Conservation (phyloP, 2,113 vertebrate species). For the Cololabis saira region DNA sequence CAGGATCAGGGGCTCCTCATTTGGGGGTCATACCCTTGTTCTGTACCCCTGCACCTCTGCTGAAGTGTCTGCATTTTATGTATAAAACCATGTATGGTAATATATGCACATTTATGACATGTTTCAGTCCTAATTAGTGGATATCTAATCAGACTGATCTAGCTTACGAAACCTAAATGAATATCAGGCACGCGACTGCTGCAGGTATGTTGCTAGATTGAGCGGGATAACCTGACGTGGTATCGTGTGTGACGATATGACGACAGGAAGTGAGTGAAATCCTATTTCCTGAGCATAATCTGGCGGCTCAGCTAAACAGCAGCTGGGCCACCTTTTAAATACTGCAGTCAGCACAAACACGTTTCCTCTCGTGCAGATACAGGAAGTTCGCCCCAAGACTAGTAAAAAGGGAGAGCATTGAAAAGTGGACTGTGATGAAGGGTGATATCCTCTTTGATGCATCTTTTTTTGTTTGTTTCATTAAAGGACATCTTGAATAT, state of each 20-base stretch:
- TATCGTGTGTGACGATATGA: slow-evolving; percentile 7
- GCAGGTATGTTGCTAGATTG: slow-evolving; percentile 1
- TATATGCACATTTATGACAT: no score
- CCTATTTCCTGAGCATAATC: slow-evolving; percentile 51
- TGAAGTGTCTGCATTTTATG: no score
- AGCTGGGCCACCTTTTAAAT: slow-evolving; percentile 37
- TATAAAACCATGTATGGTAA: no score
- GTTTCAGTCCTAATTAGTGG: no score
- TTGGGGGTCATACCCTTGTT: slow-evolving; percentile 25
- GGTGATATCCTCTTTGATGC: neutral
- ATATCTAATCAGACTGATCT: no score
- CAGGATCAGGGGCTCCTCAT: no score
- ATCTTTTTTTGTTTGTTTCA: neutral
- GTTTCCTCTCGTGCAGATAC: slow-evolving; percentile 5
- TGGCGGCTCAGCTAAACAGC: slow-evolving; percentile 48
- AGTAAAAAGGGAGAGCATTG: neutral
- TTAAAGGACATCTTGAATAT: neutral
- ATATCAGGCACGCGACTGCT: neutral
- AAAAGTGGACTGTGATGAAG: fast-evolving
- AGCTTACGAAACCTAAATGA: no score
- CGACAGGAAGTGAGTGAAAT: slow-evolving; percentile 27
- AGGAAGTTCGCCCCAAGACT: neutral
- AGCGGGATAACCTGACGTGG: neutral
- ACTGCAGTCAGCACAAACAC: slow-evolving; percentile 27
- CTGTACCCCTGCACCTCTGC: slow-evolving; percentile 20